phyloP scores from a whole-genome alignment of 2,797 vertebrate species.

The Remorina albescens region DNA sequence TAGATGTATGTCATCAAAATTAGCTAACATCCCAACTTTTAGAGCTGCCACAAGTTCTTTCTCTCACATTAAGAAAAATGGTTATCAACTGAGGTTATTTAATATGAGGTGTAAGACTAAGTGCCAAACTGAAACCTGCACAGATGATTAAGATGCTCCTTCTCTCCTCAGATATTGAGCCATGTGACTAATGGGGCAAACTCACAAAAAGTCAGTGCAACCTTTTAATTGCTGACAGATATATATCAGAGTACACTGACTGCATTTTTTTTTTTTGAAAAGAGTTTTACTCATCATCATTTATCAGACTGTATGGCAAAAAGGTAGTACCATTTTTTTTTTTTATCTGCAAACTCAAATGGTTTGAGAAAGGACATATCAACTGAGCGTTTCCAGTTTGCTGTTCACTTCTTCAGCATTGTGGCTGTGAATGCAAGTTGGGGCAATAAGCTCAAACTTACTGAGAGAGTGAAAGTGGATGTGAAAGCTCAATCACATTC shows the following conservation, averaged over 20 bases:
- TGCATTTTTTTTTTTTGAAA: constrained; percentile 38
- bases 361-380: constrained; percentile 20
- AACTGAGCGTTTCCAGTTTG: constrained; percentile 50
- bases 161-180: constrained; percentile 53
- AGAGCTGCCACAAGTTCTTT: constrained; percentile 42
- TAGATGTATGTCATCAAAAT: constrained; percentile 63
- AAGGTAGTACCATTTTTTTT: constrained; percentile 17
- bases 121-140: constrained; percentile 47
- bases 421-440: constrained; percentile 58
- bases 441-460: constrained; percentile 66
- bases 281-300: constrained; percentile 39
- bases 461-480: constrained; percentile 79
- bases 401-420: constrained; percentile 38
- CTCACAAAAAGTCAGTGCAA: constrained; percentile 58
- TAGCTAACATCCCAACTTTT: constrained; percentile 36
- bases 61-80: constrained; percentile 46
- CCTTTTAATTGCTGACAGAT: constrained; percentile 65
- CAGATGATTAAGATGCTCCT: constrained; percentile 59
- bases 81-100: constrained; percentile 58
- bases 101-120: constrained; percentile 47
- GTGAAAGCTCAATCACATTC: constrained; percentile 85
- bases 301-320: constrained; percentile 28
- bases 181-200: constrained; percentile 60
- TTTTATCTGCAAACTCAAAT: constrained; percentile 25
- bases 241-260: constrained; percentile 35